Evolutionary conservation across 2,113 vertebrate species (phyloP).

Genomic region (Fregata magnificens): DNA sequence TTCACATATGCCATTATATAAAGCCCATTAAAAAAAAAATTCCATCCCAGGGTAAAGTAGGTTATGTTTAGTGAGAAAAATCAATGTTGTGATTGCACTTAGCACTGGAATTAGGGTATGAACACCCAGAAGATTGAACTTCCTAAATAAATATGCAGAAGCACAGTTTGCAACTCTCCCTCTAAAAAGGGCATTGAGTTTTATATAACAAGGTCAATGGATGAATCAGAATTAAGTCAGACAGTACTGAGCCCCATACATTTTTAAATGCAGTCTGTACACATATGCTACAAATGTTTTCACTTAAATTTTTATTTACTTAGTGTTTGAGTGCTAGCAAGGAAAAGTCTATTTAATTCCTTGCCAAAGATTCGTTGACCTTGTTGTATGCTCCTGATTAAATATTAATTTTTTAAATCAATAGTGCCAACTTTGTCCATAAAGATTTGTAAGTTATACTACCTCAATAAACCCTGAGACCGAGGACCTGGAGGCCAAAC

Average conservation of each 20-base stretch:
- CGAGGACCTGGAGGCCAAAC: neutral
- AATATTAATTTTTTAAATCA: conserved; percentile 39
- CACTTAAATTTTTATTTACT: conserved; percentile 6
- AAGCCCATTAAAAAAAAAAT: neutral
- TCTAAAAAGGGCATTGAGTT: conserved; percentile 20
- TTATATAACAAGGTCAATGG: conserved; percentile 64
- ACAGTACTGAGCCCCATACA: neutral
- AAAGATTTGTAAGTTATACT: neutral
- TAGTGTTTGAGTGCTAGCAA: neutral
- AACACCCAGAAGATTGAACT: conserved; percentile 49
- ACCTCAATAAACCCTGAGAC: neutral
- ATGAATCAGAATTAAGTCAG: conserved; percentile 45
- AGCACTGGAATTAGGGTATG: conserved; percentile 40
- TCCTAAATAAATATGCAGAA: conserved; percentile 64
- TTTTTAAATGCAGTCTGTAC: neutral
- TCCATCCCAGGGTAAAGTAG: conserved; percentile 44
- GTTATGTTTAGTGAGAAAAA: conserved; percentile 63
- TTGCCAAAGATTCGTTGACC: neutral
- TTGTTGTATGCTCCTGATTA: conserved; percentile 17
- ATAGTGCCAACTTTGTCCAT: neutral
- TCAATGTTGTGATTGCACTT: conserved; percentile 63
- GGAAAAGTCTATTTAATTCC: neutral
- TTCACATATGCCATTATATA: neutral
- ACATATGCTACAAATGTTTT: neutral
- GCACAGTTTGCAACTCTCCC: conserved; percentile 26